phyloP scores from a whole-genome alignment of 2,797 vertebrate genomes.

The Potorous gilbertii region DNA sequence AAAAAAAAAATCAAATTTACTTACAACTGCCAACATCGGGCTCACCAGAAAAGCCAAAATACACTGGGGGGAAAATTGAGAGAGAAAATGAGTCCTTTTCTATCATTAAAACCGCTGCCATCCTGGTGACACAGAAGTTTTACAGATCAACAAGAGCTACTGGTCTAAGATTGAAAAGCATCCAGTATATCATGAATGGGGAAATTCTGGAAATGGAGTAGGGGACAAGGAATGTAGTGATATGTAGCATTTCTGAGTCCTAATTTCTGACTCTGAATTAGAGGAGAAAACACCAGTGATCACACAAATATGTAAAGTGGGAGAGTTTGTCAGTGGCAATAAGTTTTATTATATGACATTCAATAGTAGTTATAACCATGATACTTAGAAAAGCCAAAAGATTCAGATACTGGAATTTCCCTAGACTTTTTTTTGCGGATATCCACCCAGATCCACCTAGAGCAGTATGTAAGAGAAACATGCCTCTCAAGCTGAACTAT shows the following conservation, averaged over 20 bases:
- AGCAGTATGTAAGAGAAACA: neutral
- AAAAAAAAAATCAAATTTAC: neutral
- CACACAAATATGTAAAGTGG: neutral
- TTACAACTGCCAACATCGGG: neutral
- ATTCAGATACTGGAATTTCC: neutral
- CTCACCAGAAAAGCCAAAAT: neutral
- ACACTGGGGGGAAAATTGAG: neutral
- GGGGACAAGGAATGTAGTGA: neutral
- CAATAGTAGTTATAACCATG: neutral
- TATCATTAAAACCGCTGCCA: neutral
- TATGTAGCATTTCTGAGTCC: neutral
- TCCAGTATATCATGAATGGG: neutral
- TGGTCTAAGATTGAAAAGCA: neutral
- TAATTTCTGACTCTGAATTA: neutral
- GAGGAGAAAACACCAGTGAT: neutral
- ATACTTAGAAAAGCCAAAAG: neutral
- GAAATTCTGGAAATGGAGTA: neutral
- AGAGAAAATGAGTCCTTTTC: neutral
- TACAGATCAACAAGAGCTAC: neutral
- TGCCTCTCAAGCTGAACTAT: no score
- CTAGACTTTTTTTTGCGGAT: neutral
- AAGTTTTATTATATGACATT: neutral
- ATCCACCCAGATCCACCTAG: neutral
- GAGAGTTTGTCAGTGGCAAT: neutral
- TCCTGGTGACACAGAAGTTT: slow-evolving; percentile 2